Conservation (phyloP, 2,113 vertebrate species). For the Chaenocephalus aceratus region DNA sequence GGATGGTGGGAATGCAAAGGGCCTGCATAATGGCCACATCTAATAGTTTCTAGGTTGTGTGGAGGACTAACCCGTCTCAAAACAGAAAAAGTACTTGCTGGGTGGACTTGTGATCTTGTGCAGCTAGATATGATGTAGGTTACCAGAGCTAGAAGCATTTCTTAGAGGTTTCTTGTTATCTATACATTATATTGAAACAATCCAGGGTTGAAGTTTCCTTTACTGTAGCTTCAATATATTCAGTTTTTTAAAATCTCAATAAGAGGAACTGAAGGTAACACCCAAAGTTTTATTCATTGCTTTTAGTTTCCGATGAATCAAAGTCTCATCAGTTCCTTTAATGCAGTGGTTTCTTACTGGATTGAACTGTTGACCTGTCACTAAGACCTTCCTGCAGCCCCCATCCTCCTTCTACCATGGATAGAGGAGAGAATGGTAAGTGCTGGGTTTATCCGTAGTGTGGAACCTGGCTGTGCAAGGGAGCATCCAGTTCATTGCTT, state of each 20-base stretch:
- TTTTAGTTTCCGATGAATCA: constrained; percentile 57
- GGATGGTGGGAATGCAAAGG: background rate
- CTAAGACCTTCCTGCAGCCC: constrained; percentile 47
- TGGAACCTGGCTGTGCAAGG: constrained; percentile 51
- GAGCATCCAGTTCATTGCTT: constrained; percentile 73
- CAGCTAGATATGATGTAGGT: background rate
- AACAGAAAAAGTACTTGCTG: background rate
- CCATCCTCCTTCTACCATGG: constrained; percentile 21
- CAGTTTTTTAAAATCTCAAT: constrained; percentile 29
- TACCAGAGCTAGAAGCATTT: background rate
- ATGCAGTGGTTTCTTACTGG: constrained; percentile 57
- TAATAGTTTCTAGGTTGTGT: constrained; percentile 18
- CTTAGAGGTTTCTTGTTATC: background rate
- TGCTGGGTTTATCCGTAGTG: constrained; percentile 67
- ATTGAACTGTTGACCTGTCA: constrained; percentile 65
- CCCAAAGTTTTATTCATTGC: constrained; percentile 75
- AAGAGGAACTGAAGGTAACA: constrained; percentile 46
- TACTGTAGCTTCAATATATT: background rate
- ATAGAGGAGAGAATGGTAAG: constrained; percentile 60
- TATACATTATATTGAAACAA: constrained; percentile 1
- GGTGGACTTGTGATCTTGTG: background rate
- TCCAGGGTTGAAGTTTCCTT: background rate
- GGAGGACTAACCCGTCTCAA: background rate
- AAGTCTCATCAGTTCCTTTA: constrained; percentile 64
- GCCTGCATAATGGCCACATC: constrained; percentile 26